These are phyloP conservation scores for Drosophila trapezifrons DNA, from an alignment of 1,140 invertebrate genomes.

Conservation along the genomic window DNA sequence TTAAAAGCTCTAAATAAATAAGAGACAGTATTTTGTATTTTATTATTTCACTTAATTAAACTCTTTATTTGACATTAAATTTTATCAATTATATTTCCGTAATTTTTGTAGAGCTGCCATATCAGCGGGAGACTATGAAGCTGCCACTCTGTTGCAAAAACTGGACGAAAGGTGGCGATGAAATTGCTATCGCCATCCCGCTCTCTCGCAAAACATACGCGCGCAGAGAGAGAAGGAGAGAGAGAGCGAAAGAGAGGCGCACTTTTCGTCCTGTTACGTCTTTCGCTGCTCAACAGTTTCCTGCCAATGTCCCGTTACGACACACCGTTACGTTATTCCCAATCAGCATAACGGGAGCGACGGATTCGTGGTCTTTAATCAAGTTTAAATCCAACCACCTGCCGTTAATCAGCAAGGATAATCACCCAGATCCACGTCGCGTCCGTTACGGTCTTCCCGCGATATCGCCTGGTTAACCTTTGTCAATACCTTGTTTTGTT, in stretches of 20 bases:
- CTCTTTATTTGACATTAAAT: no score
- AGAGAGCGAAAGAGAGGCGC: background rate
- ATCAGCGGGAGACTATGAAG: background rate
- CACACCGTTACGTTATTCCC: constrained; percentile 57
- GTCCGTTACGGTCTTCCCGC: background rate
- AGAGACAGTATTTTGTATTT: background rate
- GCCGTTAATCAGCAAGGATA: constrained; percentile 33
- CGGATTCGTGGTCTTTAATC: constrained; percentile 25
- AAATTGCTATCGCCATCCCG: no score
- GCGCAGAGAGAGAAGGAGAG: background rate
- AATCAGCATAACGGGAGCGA: constrained; percentile 22
- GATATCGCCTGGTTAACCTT: background rate
- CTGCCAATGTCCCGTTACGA: constrained; percentile 64
- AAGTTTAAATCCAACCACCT: constrained; percentile 41
- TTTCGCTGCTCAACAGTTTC: constrained; percentile 69
- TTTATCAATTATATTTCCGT: background rate
- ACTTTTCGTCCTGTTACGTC: constrained; percentile 40
- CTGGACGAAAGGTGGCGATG: background rate
- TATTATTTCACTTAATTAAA: background rate
- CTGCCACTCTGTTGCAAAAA: background rate
- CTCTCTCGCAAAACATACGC: background rate
- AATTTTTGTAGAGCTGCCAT: background rate
- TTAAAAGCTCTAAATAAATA: background rate
- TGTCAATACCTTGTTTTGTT: constrained; percentile 8
- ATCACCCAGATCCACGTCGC: background rate